A percentile compares a stretch with the other conserved stretches of the same genome.
phyloP scores from a whole-genome alignment of 2,113 vertebrate genomes.

The Myotis davidii region DNA sequence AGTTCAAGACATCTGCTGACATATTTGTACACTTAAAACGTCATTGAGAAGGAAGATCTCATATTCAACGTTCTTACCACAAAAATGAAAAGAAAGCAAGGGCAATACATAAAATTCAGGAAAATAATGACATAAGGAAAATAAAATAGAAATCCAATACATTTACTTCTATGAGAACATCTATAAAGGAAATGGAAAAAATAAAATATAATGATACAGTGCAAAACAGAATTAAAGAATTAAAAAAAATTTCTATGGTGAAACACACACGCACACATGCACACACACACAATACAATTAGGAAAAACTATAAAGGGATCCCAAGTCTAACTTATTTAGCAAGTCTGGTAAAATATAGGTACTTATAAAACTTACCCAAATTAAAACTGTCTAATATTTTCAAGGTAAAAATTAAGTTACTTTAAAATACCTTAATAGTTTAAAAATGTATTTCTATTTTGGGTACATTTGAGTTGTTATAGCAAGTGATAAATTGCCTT shows the following conservation, averaged over 20 bases:
- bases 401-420: constrained; percentile 32
- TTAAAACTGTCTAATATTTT: constrained; percentile 12
- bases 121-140: constrained; percentile 27
- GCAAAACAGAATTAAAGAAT: constrained; percentile 74
- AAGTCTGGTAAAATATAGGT: neutral
- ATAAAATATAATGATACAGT: constrained; percentile 73
- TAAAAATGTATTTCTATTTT: constrained; percentile 20
- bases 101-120: neutral
- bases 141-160: constrained; percentile 54
- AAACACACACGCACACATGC: neutral
- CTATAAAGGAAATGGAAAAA: constrained; percentile 76
- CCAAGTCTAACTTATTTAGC: neutral
- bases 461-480: constrained; percentile 36
- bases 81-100: neutral
- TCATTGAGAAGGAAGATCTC: neutral
- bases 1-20: neutral
- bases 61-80: neutral
- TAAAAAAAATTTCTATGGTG: constrained; percentile 72
- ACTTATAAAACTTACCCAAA: neutral
- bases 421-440: constrained; percentile 12
- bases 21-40: neutral
- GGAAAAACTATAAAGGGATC: neutral
- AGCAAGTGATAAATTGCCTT: constrained; percentile 54
- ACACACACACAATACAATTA: neutral
- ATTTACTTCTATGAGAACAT: constrained; percentile 73